Conservation (phyloP, 2,797 vertebrate genomes). For the Anguilla anguilla region DNA sequence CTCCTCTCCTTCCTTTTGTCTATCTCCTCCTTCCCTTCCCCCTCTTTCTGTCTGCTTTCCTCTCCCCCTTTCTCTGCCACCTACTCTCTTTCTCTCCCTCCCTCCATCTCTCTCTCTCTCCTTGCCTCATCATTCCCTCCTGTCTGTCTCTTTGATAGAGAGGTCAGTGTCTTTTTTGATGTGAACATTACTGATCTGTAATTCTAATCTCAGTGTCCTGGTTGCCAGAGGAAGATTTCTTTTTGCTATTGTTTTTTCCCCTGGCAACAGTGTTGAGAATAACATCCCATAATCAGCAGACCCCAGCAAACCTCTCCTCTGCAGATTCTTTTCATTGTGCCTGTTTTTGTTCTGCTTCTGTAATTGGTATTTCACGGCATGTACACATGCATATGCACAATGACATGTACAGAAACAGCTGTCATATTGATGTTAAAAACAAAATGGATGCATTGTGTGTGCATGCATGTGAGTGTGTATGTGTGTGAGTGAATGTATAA, state of each 20-base stretch:
- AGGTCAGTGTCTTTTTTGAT: background rate
- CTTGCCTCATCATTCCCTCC: constrained; percentile 8
- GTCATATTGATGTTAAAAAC: background rate
- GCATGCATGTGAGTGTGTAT: background rate
- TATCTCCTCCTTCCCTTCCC: constrained; percentile 33
- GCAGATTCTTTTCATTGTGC: background rate
- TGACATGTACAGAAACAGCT: background rate
- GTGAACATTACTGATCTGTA: background rate
- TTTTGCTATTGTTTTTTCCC: background rate
- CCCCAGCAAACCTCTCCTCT: background rate
- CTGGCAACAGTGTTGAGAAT: background rate
- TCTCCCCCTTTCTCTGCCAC: constrained; percentile 20
- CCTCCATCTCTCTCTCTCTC: constrained; percentile 6
- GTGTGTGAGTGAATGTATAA: background rate
- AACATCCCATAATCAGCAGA: background rate
- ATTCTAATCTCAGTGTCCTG: background rate
- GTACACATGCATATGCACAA: background rate
- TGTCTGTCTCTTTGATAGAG: constrained; percentile 10
- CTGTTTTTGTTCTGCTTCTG: background rate
- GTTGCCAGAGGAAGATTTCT: background rate
- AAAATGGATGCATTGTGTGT: background rate
- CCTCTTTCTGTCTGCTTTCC: constrained; percentile 25
- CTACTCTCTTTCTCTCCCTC: background rate
- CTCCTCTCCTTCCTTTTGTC: constrained; percentile 21
- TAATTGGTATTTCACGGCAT: background rate